Evolutionary conservation across 2,797 vertebrate species (phyloP).

Genomic region (Lerista edwardsae): DNA sequence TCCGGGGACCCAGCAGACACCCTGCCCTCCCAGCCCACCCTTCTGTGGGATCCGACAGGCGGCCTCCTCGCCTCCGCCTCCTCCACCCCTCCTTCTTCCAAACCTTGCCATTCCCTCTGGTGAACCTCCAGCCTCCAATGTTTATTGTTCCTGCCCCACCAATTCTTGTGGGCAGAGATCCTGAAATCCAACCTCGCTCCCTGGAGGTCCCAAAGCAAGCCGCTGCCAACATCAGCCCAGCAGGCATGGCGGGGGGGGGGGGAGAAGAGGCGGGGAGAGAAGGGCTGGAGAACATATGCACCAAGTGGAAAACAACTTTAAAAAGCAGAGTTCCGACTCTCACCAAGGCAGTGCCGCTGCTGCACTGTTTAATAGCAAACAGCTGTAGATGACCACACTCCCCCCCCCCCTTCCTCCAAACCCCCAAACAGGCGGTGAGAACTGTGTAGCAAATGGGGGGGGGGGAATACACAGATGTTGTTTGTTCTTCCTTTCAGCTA

Average conservation of each 20-base stretch:
- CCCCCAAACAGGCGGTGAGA: background rate
- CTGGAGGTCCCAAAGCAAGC: background rate
- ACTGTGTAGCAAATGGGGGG: background rate
- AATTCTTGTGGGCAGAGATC: constrained; percentile 12
- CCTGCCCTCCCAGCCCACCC: too few species aligned
- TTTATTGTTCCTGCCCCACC: background rate
- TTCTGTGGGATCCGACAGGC: background rate
- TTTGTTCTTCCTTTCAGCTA: background rate
- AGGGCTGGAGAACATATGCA: too few species aligned
- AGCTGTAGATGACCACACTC: constrained; percentile 17
- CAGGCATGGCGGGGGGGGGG: background rate
- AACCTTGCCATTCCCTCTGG: background rate
- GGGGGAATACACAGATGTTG: background rate
- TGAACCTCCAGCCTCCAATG: background rate
- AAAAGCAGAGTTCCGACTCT: background rate
- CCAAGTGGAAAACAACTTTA: constrained; percentile 3
- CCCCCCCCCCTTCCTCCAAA: background rate
- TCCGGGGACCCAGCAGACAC: background rate
- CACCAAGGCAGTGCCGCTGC: background rate
- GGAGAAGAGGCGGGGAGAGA: too few species aligned
- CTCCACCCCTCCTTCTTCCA: background rate
- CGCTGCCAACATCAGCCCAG: background rate
- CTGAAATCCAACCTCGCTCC: background rate
- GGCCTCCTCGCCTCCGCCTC: background rate
- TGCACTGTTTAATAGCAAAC: constrained; percentile 21